Evolutionary conservation across 23 tunicate genomes (phyloP).

Genomic region (Clavelina lepadiformis): DNA sequence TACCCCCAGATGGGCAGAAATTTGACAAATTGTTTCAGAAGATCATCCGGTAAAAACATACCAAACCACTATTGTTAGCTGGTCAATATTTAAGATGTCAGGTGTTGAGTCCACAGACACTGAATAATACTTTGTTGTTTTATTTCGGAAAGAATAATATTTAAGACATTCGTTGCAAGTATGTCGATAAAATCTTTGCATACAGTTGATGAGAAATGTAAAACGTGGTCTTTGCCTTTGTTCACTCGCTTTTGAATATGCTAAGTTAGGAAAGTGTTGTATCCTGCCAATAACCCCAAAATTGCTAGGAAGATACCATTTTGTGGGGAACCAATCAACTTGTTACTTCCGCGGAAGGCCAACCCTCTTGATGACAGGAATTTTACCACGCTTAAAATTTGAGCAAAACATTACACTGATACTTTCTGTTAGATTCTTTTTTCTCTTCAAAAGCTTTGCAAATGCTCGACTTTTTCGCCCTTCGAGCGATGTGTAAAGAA

Average conservation of each 20-base stretch:
- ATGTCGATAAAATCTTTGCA: slow-evolving; percentile 17
- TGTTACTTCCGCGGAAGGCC: slow-evolving; percentile 32
- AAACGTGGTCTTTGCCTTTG: slow-evolving; percentile 20
- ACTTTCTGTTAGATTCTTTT: too few species aligned
- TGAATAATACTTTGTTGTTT: slow-evolving; percentile 13
- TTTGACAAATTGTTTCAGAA: slow-evolving; percentile 21
- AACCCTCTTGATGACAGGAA: slow-evolving; percentile 13
- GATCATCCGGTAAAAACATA: slow-evolving; percentile 28
- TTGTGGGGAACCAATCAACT: slow-evolving; percentile 29
- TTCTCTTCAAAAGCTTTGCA: slow-evolving; percentile 3
- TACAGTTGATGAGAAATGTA: slow-evolving; percentile 25
- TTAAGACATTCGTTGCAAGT: slow-evolving; percentile 20
- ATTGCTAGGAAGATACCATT: slow-evolving; percentile 27
- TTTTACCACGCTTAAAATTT: slow-evolving; percentile 18
- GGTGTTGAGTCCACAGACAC: slow-evolving; percentile 45
- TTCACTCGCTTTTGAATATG: slow-evolving; percentile 17
- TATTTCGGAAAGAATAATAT: slow-evolving; percentile 23
- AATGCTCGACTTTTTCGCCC: slow-evolving; percentile 2
- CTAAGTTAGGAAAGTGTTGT: slow-evolving; percentile 22
- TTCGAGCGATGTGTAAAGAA: slow-evolving; percentile 7
- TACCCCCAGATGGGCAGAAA: slow-evolving; percentile 26
- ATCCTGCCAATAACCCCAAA: slow-evolving; percentile 6
- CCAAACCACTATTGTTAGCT: slow-evolving; percentile 24
- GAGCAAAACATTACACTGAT: slow-evolving; percentile 26
- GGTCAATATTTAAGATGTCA: slow-evolving; percentile 33